These are phyloP conservation scores for Apostichopus parvimensis DNA, from an alignment of 35 echinoderm and acorn worm species.

Conservation along the genomic window DNA sequence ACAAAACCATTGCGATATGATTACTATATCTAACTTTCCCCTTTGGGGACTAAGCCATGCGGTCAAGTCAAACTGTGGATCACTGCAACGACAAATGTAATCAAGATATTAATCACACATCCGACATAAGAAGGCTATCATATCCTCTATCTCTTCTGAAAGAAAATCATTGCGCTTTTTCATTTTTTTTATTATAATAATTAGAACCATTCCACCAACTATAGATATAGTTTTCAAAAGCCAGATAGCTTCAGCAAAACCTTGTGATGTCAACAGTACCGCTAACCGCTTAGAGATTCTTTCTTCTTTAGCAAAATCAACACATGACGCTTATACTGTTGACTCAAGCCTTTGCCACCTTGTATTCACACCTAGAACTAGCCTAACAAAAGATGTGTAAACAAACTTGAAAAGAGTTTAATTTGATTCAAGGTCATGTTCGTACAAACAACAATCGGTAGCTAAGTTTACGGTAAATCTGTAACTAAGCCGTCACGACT, in stretches of 20 bases:
- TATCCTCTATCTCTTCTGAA: too few species aligned
- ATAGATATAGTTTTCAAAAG: not conserved
- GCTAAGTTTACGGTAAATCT: conserved; percentile 9
- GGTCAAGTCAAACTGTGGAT: not conserved
- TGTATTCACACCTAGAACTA: conserved; percentile 25
- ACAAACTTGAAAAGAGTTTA: conserved; percentile 20
- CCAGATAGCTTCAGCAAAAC: not conserved
- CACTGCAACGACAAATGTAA: not conserved
- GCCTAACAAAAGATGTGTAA: not conserved
- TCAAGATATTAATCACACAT: not conserved
- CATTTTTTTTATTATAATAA: too few species aligned
- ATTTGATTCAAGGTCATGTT: conserved; percentile 33
- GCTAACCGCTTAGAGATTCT: not conserved
- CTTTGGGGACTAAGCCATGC: not conserved
- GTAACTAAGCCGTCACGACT: not conserved
- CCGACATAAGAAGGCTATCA: not conserved
- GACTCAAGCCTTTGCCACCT: conserved; percentile 24
- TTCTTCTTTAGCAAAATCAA: conserved; percentile 38
- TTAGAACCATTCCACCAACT: too few species aligned
- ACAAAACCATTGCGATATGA: too few species aligned
- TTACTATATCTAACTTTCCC: not conserved
- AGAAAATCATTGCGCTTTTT: too few species aligned
- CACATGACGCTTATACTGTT: conserved; percentile 35
- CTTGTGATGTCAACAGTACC: conserved; percentile 25
- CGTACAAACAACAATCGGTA: conserved; percentile 2